Conservation (phyloP, 2,888 invertebrate genomes). For the Clanis bilineata region DNA sequence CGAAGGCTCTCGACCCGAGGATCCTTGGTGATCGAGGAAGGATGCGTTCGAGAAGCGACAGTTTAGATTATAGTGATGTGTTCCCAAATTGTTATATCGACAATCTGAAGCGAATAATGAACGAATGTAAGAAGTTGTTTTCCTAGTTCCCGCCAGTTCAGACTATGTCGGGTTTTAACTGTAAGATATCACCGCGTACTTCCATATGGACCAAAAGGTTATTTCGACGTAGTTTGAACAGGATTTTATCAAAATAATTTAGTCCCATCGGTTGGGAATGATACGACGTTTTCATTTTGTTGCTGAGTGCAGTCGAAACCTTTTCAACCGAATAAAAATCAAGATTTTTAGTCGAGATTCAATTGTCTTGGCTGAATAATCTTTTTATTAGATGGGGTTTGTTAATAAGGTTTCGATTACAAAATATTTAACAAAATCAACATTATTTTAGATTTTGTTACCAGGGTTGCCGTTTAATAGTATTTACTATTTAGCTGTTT, state of each 20-base stretch:
- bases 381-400: background rate
- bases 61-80: constrained; percentile 64
- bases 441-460: constrained; percentile 1
- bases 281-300: background rate
- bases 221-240: constrained; percentile 14
- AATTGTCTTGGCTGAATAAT: too few species aligned
- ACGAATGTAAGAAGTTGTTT: background rate
- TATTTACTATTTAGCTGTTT: background rate
- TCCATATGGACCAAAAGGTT: constrained; percentile 12
- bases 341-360: background rate
- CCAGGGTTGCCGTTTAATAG: constrained; percentile 10
- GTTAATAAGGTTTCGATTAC: background rate
- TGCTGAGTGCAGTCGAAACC: background rate
- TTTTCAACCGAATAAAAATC: background rate
- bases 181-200: constrained; percentile 8
- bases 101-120: constrained; percentile 9
- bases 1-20: constrained; percentile 42
- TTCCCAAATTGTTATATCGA: constrained; percentile 46
- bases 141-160: constrained; percentile 1
- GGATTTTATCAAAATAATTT: constrained; percentile 2
- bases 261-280: background rate
- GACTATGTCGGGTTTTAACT: constrained; percentile 5
- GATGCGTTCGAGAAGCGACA: background rate
- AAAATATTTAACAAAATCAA: background rate
- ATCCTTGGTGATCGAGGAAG: background rate